Evolutionary conservation across 2,797 vertebrate genomes (phyloP).

Genomic region (Gymnopithys bicolor): DNA sequence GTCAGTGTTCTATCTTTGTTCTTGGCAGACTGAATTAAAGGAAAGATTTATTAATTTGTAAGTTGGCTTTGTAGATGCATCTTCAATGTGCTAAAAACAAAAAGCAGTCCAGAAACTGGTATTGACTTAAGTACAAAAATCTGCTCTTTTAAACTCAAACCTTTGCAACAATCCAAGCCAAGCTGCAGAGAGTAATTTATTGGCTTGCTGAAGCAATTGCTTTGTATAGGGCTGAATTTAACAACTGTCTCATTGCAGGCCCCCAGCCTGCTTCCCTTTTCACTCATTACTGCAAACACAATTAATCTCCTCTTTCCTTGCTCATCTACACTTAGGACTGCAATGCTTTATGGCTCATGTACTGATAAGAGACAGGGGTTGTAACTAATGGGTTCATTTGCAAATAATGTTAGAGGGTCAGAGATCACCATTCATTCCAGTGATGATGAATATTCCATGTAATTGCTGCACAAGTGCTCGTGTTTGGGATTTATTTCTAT

Average conservation of each 20-base stretch:
- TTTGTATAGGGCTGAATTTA: background rate
- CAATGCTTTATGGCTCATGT: background rate
- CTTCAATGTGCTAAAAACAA: slow-evolving; percentile 25
- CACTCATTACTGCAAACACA: slow-evolving; percentile 14
- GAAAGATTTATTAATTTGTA: slow-evolving; percentile 62
- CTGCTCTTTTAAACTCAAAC: background rate
- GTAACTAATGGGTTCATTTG: slow-evolving; percentile 53
- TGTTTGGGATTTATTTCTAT: slow-evolving; percentile 46
- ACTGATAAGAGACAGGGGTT: slow-evolving; percentile 23
- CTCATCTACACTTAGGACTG: background rate
- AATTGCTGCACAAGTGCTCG: slow-evolving; percentile 28
- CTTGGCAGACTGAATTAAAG: slow-evolving; percentile 50
- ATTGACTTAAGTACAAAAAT: slow-evolving; percentile 35
- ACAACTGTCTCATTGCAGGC: background rate
- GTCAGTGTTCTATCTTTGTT: slow-evolving; percentile 52
- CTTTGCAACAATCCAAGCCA: slow-evolving; percentile 14
- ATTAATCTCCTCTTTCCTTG: slow-evolving; percentile 2
- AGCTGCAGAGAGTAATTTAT: slow-evolving; percentile 2
- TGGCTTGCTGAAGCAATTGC: background rate
- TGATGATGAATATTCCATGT: slow-evolving; percentile 40
- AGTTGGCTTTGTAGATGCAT: slow-evolving; percentile 47
- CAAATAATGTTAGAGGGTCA: slow-evolving; percentile 18
- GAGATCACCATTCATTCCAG: slow-evolving; percentile 22
- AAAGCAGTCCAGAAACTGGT: slow-evolving; percentile 6
- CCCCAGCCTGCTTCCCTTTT: slow-evolving; percentile 18